Conservation (phyloP, 2,888 invertebrate species). For the Dicycla oo region DNA sequence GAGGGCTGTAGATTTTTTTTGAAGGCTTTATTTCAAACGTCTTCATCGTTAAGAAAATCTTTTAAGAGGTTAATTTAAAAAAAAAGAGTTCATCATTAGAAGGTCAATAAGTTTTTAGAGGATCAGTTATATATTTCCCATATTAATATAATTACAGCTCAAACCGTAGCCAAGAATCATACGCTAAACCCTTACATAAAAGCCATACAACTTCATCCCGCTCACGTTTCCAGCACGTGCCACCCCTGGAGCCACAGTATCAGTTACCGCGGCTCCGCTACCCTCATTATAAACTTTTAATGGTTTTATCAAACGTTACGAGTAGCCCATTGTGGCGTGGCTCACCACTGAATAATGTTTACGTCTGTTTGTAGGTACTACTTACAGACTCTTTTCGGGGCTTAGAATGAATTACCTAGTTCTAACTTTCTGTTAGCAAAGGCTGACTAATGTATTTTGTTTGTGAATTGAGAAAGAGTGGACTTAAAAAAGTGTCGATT, state of each 20-base stretch:
- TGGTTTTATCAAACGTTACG: constrained; percentile 67
- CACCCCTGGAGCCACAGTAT: constrained; percentile 46
- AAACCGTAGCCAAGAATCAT: neutral
- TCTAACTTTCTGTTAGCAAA: neutral
- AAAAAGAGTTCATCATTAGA: too few relatives aligned
- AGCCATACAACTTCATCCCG: neutral
- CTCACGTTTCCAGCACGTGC: constrained; percentile 7
- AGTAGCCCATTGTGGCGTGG: constrained; percentile 23
- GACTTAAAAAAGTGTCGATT: neutral
- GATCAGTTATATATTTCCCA: too few relatives aligned
- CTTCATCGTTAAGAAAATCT: too few relatives aligned
- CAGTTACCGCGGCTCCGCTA: constrained; percentile 49
- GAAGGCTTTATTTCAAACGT: too few relatives aligned
- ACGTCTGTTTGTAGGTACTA: constrained; percentile 40
- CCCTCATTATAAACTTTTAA: constrained; percentile 77
- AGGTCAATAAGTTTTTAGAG: too few relatives aligned
- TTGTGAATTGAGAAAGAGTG: constrained; percentile 14
- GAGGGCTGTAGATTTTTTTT: constrained; percentile 72
- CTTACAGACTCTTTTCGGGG: constrained; percentile 19
- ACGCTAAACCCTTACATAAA: neutral
- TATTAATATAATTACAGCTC: too few relatives aligned
- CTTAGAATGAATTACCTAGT: constrained; percentile 7
- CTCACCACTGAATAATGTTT: constrained; percentile 49
- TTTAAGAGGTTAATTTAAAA: too few relatives aligned
- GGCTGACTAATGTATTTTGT: constrained; percentile 13